These are phyloP conservation scores for Troides helena DNA, from an alignment of 2,888 invertebrate genomes.

Conservation along the genomic window DNA sequence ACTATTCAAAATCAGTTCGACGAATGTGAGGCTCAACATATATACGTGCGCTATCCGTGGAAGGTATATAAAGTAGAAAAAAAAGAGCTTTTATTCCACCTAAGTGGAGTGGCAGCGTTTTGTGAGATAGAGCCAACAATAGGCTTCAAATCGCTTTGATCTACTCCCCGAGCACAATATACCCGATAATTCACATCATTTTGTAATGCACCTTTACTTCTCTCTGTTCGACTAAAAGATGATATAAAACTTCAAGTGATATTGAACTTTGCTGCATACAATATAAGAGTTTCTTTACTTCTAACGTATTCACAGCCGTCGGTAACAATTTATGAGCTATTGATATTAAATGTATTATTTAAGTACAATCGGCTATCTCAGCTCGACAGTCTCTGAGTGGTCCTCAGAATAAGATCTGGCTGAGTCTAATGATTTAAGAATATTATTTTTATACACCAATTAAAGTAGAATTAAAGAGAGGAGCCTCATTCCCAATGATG, in stretches of 20 bases:
- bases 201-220: constrained; percentile 6
- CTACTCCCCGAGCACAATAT: constrained; percentile 3
- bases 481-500: no score
- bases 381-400: no score
- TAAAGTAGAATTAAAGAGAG: no score
- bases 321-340: not conserved
- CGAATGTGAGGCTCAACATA: no score
- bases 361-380: no score
- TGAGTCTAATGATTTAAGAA: no score
- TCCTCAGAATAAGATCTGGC: no score
- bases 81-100: constrained; percentile 12
- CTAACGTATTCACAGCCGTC: not conserved
- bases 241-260: not conserved
- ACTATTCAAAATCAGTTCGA: no score
- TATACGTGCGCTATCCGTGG: no score
- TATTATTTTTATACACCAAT: no score
- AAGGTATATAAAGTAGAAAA: not conserved
- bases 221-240: constrained; percentile 3
- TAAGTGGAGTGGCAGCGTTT: no score
- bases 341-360: not conserved
- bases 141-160: constrained; percentile 20
- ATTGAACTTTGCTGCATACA: not conserved
- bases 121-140: constrained; percentile 30
- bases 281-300: not conserved
- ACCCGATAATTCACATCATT: constrained; percentile 12